Evolutionary conservation across 2,113 vertebrate species (phyloP).

Genomic region (Nestor notabilis): DNA sequence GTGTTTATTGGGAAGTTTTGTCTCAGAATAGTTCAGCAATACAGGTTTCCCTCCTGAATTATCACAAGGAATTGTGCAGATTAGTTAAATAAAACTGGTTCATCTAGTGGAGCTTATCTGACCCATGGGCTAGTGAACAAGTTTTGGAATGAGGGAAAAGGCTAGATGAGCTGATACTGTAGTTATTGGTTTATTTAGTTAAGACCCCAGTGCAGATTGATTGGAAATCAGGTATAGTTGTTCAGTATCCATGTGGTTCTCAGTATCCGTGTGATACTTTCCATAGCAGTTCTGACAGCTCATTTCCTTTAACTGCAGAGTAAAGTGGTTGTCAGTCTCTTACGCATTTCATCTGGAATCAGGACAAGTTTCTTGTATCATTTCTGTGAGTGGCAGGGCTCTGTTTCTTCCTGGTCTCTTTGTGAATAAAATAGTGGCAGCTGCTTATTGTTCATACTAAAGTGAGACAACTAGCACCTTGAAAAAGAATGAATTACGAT

Average conservation of each 20-base stretch:
- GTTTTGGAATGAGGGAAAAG: background rate
- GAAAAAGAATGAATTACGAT: background rate
- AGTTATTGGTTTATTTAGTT: background rate
- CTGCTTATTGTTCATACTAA: background rate
- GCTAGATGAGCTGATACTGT: too few relatives aligned
- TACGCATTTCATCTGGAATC: too few relatives aligned
- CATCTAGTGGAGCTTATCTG: background rate
- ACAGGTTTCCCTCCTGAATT: background rate
- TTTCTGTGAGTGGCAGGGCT: background rate
- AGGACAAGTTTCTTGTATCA: background rate
- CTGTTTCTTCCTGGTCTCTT: background rate
- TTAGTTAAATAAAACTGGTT: background rate
- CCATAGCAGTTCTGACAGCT: fast-evolving
- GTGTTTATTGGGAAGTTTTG: background rate
- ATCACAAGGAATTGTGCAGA: fast-evolving
- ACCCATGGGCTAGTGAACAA: background rate
- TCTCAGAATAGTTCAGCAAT: background rate
- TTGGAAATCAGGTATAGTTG: fast-evolving
- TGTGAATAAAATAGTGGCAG: background rate
- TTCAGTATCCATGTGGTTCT: fast-evolving
- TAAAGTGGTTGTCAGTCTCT: background rate
- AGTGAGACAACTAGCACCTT: background rate
- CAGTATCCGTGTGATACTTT: too few relatives aligned
- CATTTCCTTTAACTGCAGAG: background rate
- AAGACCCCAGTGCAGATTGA: background rate